Percentiles rank a stretch among this genome's conserved stretches.
These are phyloP conservation scores for Turritopsis dohrnii DNA, from an alignment of 30 jellyfish, hydroid and myxozoan genomes.

Conservation along the genomic window DNA sequence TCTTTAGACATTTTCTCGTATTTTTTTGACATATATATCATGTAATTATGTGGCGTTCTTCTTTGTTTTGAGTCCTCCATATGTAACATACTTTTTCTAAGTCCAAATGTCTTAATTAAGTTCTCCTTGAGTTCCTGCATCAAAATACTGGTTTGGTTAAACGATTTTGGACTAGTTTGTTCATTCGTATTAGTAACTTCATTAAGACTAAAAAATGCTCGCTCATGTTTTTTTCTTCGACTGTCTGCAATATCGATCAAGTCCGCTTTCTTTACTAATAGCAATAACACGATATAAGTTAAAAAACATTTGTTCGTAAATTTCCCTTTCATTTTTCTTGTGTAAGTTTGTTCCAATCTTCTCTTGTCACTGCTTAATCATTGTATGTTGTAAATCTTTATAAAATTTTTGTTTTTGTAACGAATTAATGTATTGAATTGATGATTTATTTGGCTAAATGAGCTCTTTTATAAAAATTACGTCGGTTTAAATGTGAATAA, in stretches of 20 bases:
- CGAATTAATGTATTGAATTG: background rate
- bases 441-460: background rate
- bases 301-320: background rate
- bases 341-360: background rate
- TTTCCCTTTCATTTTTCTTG: background rate
- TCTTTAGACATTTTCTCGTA: background rate
- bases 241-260: background rate
- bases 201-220: background rate
- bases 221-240: background rate
- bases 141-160: background rate
- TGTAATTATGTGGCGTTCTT: constrained; percentile 32
- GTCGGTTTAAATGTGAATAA: background rate
- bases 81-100: background rate
- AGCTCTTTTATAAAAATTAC: background rate
- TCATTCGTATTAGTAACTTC: background rate
- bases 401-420: background rate
- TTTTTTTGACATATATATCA: constrained; percentile 21
- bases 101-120: background rate
- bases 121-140: background rate
- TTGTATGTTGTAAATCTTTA: background rate
- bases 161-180: background rate
- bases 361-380: background rate
- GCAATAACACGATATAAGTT: background rate
- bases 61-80: background rate
- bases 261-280: background rate